phyloP scores from a whole-genome alignment of 2,113 vertebrate genomes.

The Lepisosteus oculatus region DNA sequence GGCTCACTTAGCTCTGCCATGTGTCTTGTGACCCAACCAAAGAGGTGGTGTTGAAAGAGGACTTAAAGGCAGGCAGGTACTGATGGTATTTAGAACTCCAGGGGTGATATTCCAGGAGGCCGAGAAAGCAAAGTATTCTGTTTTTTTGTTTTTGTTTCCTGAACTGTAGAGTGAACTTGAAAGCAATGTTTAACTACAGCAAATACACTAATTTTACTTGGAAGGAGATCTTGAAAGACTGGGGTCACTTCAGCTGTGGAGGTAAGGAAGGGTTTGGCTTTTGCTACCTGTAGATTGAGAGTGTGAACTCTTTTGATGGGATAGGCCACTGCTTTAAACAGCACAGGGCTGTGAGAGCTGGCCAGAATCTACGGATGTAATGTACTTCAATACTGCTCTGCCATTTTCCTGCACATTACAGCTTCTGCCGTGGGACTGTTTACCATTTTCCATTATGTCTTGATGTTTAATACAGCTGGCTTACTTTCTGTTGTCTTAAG shows the following conservation, averaged over 20 bases:
- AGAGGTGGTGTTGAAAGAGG: neutral
- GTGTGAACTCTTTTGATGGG: neutral
- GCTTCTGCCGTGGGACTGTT: too few relatives aligned
- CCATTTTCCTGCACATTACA: too few relatives aligned
- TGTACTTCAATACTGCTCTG: too few relatives aligned
- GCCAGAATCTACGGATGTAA: too few relatives aligned
- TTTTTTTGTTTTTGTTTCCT: neutral
- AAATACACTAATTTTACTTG: neutral
- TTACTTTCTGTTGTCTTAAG: too few relatives aligned
- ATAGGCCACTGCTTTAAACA: neutral
- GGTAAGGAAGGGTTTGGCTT: neutral
- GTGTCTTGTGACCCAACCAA: neutral
- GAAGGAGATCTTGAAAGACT: neutral
- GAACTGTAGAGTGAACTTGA: neutral
- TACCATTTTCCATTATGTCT: too few relatives aligned
- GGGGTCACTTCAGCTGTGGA: neutral
- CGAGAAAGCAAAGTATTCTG: neutral
- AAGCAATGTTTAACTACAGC: neutral
- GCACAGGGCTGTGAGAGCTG: too few relatives aligned
- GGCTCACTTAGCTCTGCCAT: neutral
- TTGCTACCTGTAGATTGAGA: neutral
- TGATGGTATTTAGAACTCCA: neutral
- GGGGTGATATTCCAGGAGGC: neutral
- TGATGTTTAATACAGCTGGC: too few relatives aligned
- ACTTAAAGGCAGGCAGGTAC: slow-evolving; percentile 39